Conservation (phyloP, 2,888 invertebrate genomes). For the Eupelmus urozonus region DNA sequence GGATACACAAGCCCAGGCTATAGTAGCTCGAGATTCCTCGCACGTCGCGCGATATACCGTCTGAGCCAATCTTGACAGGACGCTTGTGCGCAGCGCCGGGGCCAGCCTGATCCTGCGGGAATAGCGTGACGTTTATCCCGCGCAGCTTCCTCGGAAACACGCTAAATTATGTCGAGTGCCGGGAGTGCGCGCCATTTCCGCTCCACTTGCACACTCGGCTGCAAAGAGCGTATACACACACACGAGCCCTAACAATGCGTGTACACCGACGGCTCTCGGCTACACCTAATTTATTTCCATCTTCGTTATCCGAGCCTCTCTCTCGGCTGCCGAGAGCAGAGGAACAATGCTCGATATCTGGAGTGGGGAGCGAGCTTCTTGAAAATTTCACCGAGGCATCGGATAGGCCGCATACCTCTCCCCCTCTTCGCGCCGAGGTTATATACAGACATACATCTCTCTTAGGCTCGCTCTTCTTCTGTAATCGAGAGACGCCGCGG, state of each 20-base stretch:
- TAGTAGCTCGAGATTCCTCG: conserved; percentile 52
- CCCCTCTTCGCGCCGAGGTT: neutral
- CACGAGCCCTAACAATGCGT: neutral
- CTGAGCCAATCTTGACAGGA: conserved; percentile 48
- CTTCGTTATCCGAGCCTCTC: neutral
- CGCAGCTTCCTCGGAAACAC: conserved; percentile 60
- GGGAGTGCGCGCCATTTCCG: conserved; percentile 24
- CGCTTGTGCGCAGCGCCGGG: neutral
- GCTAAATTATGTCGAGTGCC: conserved; percentile 62
- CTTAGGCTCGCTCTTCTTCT: neutral
- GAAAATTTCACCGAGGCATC: conserved; percentile 15
- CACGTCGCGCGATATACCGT: conserved; percentile 39
- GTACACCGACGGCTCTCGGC: neutral
- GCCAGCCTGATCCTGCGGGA: conserved; percentile 52
- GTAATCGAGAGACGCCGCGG: neutral
- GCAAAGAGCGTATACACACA: too few relatives aligned
- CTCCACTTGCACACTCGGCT: neutral
- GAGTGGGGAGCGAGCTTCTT: too few relatives aligned
- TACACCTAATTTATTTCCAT: conserved; percentile 27
- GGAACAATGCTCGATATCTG: too few relatives aligned
- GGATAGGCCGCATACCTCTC: neutral
- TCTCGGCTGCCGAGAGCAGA: too few relatives aligned
- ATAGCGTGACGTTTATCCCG: conserved; percentile 63
- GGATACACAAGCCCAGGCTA: neutral
- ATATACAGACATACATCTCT: too few relatives aligned